phyloP scores from a whole-genome alignment of 2,797 vertebrate genomes.

The Balearica regulorum region DNA sequence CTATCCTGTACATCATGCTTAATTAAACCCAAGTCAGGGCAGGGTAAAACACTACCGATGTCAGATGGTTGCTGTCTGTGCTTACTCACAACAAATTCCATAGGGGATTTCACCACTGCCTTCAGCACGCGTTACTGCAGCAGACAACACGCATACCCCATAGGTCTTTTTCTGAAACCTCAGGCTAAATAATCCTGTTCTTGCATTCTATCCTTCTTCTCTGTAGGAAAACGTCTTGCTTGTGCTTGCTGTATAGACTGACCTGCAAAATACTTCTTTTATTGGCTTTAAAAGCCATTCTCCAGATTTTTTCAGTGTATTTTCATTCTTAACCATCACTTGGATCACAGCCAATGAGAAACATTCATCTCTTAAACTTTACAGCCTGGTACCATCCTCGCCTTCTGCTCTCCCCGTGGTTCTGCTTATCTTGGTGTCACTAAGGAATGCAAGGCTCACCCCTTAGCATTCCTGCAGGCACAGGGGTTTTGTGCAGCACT shows the following conservation, averaged over 20 bases:
- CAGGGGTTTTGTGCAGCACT: constrained; percentile 1
- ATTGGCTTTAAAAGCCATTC: not conserved
- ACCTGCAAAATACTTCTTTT: not conserved
- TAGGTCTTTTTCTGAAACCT: not conserved
- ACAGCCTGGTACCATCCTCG: constrained; percentile 71
- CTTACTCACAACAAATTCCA: not conserved
- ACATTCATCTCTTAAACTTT: constrained; percentile 46
- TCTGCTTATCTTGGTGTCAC: constrained; percentile 75
- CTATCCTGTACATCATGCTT: not conserved
- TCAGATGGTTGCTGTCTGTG: not conserved
- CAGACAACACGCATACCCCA: not conserved
- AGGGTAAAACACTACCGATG: not conserved
- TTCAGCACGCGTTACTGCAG: not conserved
- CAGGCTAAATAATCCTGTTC: not conserved
- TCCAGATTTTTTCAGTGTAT: not conserved
- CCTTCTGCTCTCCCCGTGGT: constrained; percentile 4
- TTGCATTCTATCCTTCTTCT: not conserved
- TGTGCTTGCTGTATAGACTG: not conserved
- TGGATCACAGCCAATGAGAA: not conserved
- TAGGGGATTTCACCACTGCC: not conserved
- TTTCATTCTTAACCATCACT: not conserved
- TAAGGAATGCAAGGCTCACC: constrained; percentile 70
- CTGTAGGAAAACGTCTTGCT: not conserved
- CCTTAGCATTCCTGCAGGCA: constrained; percentile 43
- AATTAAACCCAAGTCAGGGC: not conserved